Conservation (phyloP, 1,140 invertebrate species). For the Sarcophaga peregrina region DNA sequence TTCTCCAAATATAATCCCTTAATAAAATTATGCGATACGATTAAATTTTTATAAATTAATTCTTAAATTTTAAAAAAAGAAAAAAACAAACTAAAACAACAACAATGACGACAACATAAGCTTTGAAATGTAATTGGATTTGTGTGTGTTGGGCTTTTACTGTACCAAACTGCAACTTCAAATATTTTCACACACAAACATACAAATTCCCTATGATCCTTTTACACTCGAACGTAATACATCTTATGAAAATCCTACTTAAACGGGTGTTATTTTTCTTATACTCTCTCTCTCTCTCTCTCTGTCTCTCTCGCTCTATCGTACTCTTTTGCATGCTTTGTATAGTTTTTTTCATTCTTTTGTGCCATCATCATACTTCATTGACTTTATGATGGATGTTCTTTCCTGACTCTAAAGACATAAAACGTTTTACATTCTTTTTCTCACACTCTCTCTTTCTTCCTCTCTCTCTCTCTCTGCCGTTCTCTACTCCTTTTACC, state of each 20-base stretch:
- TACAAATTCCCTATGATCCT: neutral
- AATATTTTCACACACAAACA: neutral
- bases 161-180: neutral
- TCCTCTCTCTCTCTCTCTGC: too few relatives aligned
- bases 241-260: conserved; percentile 22
- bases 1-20: too few relatives aligned
- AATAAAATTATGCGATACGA: too few relatives aligned
- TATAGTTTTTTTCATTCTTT: neutral
- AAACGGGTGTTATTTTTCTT: neutral
- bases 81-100: too few relatives aligned
- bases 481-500: neutral
- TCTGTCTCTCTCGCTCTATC: too few relatives aligned
- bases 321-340: neutral
- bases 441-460: too few relatives aligned
- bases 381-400: conserved; percentile 27
- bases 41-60: too few relatives aligned
- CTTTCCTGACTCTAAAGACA: neutral
- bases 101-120: too few relatives aligned
- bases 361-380: conserved; percentile 21
- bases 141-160: neutral
- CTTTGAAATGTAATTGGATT: too few relatives aligned
- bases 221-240: conserved; percentile 3
- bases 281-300: too few relatives aligned
- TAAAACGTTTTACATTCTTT: too few relatives aligned
- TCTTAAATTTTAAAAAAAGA: too few relatives aligned